Conservation (phyloP, 1,140 invertebrate species). For the Tetramorium simillimum region DNA sequence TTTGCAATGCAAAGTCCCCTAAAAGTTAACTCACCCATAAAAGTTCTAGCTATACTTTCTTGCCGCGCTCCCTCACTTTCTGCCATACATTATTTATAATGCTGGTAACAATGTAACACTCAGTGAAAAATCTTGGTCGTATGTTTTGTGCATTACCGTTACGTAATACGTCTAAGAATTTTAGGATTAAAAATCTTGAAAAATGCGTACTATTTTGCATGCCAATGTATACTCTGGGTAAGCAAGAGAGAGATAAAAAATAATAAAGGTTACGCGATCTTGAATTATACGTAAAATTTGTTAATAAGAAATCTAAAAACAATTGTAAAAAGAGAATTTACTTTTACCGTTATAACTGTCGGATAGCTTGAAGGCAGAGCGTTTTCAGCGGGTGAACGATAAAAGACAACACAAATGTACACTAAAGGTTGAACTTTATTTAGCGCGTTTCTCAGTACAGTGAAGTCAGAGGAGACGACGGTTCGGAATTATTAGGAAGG, state of each 20-base stretch:
- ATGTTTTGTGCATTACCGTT: slow-evolving; percentile 25
- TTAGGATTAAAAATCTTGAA: background rate
- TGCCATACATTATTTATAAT: slow-evolving; percentile 51
- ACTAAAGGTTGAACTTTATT: too few species aligned
- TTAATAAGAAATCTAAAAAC: background rate
- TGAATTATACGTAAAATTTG: background rate
- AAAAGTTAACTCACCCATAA: slow-evolving; percentile 47
- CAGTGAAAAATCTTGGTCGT: slow-evolving; percentile 23
- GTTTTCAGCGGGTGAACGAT: too few species aligned
- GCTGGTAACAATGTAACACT: background rate
- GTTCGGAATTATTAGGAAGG: too few species aligned
- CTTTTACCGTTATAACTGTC: too few species aligned
- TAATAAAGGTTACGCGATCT: background rate
- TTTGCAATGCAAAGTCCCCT: slow-evolving; percentile 45
- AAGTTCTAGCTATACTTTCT: slow-evolving; percentile 27
- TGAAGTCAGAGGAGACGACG: too few species aligned
- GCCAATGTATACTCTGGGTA: background rate
- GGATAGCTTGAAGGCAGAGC: too few species aligned
- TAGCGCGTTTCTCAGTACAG: too few species aligned
- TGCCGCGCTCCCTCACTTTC: background rate
- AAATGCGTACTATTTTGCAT: background rate
- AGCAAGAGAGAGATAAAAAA: background rate
- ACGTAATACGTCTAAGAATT: slow-evolving; percentile 22
- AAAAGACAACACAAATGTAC: too few species aligned
- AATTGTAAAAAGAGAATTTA: background rate